Evolutionary conservation across 2,113 vertebrate species (phyloP).

Genomic region (Tonatia bakeri): DNA sequence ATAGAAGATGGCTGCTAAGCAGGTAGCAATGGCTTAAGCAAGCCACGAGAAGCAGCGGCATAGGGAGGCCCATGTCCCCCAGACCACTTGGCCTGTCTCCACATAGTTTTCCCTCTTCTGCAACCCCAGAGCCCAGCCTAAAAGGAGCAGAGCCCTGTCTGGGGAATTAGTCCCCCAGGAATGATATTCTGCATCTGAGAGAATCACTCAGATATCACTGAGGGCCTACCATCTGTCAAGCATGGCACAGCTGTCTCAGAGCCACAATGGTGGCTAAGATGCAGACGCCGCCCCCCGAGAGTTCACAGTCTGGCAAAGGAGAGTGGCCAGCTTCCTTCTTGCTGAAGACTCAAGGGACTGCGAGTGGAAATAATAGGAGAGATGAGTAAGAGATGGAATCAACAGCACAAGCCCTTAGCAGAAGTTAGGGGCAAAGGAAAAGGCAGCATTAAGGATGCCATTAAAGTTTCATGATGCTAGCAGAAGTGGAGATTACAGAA

Average conservation of each 20-base stretch:
- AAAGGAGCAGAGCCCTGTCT: background rate
- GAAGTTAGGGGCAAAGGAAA: background rate
- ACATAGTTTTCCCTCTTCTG: background rate
- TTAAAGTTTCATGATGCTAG: background rate
- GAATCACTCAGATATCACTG: background rate
- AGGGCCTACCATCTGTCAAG: constrained; percentile 46
- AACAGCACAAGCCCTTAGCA: background rate
- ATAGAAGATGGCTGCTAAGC: background rate
- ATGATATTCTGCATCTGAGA: background rate
- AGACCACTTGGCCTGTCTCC: background rate
- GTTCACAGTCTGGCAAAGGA: background rate
- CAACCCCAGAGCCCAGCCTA: background rate
- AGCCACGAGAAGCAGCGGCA: background rate
- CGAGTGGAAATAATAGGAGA: background rate
- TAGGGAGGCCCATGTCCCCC: background rate
- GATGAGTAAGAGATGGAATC: background rate
- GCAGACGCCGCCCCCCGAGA: background rate
- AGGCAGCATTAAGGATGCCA: background rate
- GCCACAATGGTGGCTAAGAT: background rate
- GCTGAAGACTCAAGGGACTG: background rate
- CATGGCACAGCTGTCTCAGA: background rate
- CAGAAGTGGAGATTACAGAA: background rate
- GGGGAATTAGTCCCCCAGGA: background rate
- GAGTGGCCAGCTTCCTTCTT: background rate
- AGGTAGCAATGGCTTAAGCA: background rate